These are phyloP conservation scores for Timandra comae DNA, from an alignment of 2,888 invertebrate species.

Conservation along the genomic window DNA sequence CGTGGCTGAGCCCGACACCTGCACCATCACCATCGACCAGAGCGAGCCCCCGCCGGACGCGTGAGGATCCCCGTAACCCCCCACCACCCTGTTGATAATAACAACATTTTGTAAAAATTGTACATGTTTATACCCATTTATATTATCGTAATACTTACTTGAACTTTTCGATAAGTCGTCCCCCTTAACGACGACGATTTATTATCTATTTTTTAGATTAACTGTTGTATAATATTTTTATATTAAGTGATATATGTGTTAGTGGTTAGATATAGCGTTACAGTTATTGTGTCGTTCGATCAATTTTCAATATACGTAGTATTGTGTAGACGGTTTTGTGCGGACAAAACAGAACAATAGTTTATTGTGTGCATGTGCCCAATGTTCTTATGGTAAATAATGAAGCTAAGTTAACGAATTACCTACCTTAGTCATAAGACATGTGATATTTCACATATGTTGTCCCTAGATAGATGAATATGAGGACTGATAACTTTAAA, in stretches of 20 bases:
- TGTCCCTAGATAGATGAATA: neutral
- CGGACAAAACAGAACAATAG: no score
- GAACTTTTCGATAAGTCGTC: slow-evolving; percentile 52
- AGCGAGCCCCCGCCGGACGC: slow-evolving; percentile 17
- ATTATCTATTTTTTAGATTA: slow-evolving; percentile 53
- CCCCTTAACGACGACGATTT: slow-evolving; percentile 34
- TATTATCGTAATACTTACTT: slow-evolving; percentile 24
- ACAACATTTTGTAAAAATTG: slow-evolving; percentile 48
- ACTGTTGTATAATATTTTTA: slow-evolving; percentile 37
- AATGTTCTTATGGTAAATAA: no score
- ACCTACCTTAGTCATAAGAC: no score
- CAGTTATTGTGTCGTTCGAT: no score
- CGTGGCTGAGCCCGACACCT: slow-evolving; percentile 20
- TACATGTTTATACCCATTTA: slow-evolving; percentile 45
- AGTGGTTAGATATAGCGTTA: slow-evolving; percentile 1
- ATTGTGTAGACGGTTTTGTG: no score
- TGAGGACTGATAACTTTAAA: no score
- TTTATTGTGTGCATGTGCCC: no score
- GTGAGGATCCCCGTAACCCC: slow-evolving; percentile 3
- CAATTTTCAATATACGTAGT: no score
- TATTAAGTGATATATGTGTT: slow-evolving; percentile 18
- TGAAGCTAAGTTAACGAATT: no score
- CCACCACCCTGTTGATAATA: slow-evolving; percentile 29
- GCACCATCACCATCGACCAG: slow-evolving; percentile 29
- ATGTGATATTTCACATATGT: neutral